phyloP scores from a whole-genome alignment of 1,140 invertebrate genomes.

The Lamellibrachia luymesi region DNA sequence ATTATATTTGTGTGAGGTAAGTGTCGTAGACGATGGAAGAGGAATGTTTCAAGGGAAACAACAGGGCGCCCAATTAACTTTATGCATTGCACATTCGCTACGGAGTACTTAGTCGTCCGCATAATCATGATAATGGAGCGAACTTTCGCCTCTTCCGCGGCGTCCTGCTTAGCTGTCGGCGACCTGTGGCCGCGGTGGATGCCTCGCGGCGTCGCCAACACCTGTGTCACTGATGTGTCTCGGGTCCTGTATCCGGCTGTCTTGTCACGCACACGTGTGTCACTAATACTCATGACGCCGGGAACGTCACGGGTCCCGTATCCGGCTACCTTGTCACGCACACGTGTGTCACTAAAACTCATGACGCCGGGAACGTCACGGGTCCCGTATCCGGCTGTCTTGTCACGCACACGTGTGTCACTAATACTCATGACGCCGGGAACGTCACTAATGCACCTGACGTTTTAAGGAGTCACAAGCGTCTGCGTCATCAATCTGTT shows the following conservation, averaged over 20 bases:
- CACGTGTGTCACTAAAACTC: neutral
- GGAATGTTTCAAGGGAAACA: neutral
- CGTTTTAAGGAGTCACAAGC: too few relatives aligned
- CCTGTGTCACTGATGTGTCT: neutral
- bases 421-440: neutral
- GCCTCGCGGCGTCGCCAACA: neutral
- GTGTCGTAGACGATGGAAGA: neutral
- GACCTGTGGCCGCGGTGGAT: neutral
- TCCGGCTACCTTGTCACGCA: neutral
- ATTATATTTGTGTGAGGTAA: neutral
- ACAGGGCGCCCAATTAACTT: neutral
- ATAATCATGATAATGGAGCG: neutral
- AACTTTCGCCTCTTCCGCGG: neutral
- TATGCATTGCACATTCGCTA: neutral
- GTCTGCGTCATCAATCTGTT: too few relatives aligned
- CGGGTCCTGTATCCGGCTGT: too few relatives aligned
- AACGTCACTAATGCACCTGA: neutral
- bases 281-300: neutral
- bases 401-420: too few relatives aligned
- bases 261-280: neutral
- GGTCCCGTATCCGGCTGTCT: too few relatives aligned
- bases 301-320: neutral
- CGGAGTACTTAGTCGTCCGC: neutral
- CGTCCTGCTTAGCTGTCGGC: neutral
- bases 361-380: too few relatives aligned